Percentiles rank a stretch among this genome's conserved stretches.
phyloP scores from a whole-genome alignment of 2,888 invertebrate genomes.

The Ceratothoa steindachneri region DNA sequence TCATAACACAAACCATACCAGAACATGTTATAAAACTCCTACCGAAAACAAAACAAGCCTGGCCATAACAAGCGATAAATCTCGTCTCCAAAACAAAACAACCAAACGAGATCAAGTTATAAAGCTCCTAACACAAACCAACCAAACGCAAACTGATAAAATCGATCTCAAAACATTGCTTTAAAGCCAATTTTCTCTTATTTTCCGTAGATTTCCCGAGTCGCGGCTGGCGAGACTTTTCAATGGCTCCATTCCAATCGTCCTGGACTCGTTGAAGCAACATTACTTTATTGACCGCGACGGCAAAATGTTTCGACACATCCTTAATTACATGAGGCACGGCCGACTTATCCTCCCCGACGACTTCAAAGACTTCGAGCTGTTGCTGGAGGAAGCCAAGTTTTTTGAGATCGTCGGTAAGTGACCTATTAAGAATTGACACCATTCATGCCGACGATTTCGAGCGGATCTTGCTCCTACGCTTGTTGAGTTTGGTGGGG shows the following conservation, averaged over 20 bases:
- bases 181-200: constrained; percentile 8
- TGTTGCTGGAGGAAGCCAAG: constrained; percentile 81
- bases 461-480: no score
- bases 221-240: constrained; percentile 88
- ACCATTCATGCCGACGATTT: no score
- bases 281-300: constrained; percentile 99
- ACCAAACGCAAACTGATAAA: not conserved
- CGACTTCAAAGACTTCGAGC: constrained; percentile 78
- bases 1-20: no score
- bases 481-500: not conserved
- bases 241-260: constrained; percentile 91
- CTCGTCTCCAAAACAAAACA: no score
- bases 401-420: constrained; percentile 85
- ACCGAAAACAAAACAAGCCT: no score
- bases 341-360: constrained; percentile 80
- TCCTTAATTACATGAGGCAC: constrained; percentile 92
- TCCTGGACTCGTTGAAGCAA: constrained; percentile 90
- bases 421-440: no score
- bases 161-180: not conserved
- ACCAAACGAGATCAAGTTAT: not conserved
- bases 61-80: no score
- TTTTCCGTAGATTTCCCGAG: constrained; percentile 83
- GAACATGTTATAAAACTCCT: no score
- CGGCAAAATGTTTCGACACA: constrained; percentile 94
- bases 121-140: not conserved